Conservation (phyloP, 2,888 invertebrate species). For the Pterostichus madidus region DNA sequence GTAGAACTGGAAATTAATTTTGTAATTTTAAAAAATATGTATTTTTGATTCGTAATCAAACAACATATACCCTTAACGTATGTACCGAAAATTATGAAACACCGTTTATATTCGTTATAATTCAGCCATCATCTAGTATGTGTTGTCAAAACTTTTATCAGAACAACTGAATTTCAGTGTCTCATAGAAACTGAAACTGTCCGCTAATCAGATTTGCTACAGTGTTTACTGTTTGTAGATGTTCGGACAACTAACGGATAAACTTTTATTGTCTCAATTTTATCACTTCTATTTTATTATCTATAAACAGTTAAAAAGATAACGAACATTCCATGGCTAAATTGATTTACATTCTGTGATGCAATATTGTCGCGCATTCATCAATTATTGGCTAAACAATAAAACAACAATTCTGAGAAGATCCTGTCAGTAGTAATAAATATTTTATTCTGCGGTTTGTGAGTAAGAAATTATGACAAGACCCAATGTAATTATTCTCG, state of each 20-base stretch:
- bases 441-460: constrained; percentile 21
- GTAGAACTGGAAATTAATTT: too few relatives aligned
- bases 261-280: constrained; percentile 52
- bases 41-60: too few relatives aligned
- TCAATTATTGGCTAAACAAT: neutral
- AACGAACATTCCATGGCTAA: constrained; percentile 40
- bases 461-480: neutral
- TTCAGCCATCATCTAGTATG: too few relatives aligned
- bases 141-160: too few relatives aligned
- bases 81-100: too few relatives aligned
- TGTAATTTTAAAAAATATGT: too few relatives aligned
- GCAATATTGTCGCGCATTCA: constrained; percentile 44
- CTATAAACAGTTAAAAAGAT: constrained; percentile 60
- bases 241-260: constrained; percentile 56
- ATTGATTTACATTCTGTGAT: constrained; percentile 56
- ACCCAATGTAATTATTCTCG: constrained; percentile 13
- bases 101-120: too few relatives aligned
- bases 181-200: constrained; percentile 11
- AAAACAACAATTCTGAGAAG: constrained; percentile 30
- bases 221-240: constrained; percentile 14
- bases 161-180: neutral
- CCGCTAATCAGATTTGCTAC: neutral
- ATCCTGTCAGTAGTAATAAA: neutral
- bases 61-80: too few relatives aligned
- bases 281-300: constrained; percentile 56